These are phyloP conservation scores for Ctenosaura bakeri DNA, from an alignment of 2,797 vertebrate genomes.

Conservation along the genomic window DNA sequence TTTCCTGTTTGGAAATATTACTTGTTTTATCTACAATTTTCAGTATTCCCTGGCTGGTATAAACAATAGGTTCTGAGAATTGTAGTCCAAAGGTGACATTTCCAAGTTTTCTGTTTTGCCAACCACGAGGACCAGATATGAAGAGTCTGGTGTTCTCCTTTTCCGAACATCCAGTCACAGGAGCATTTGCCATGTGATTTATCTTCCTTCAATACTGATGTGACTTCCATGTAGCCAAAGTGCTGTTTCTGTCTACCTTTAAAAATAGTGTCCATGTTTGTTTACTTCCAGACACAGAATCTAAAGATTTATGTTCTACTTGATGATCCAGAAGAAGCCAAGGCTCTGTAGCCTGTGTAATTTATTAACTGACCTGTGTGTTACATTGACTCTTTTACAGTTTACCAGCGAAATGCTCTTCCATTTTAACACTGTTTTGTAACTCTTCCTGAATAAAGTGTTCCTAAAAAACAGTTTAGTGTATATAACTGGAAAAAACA, in stretches of 20 bases:
- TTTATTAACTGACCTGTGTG: not conserved
- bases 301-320: slow-evolving; percentile 21
- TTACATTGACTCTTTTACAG: slow-evolving; percentile 13
- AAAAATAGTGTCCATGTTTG: not conserved
- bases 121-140: not conserved
- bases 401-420: slow-evolving; percentile 36
- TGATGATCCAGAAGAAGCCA: not conserved
- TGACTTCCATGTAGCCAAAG: not conserved
- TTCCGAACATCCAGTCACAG: not conserved
- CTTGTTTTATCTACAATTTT: not conserved
- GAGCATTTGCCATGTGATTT: rapidly evolving
- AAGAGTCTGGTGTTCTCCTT: not conserved
- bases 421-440: slow-evolving; percentile 54
- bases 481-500: not conserved
- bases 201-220: not conserved
- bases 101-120: not conserved
- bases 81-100: not conserved
- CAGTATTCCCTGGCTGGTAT: not conserved
- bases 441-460: slow-evolving; percentile 50
- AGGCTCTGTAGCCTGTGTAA: not conserved
- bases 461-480: slow-evolving; percentile 66
- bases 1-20: not conserved
- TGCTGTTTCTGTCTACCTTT: not conserved
- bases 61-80: not conserved
- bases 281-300: not conserved